A percentile compares a stretch with the other conserved stretches of the same genome.
These are phyloP conservation scores for Steinernema scapterisci DNA, from an alignment of 2,888 invertebrate genomes.

Conservation along the genomic window DNA sequence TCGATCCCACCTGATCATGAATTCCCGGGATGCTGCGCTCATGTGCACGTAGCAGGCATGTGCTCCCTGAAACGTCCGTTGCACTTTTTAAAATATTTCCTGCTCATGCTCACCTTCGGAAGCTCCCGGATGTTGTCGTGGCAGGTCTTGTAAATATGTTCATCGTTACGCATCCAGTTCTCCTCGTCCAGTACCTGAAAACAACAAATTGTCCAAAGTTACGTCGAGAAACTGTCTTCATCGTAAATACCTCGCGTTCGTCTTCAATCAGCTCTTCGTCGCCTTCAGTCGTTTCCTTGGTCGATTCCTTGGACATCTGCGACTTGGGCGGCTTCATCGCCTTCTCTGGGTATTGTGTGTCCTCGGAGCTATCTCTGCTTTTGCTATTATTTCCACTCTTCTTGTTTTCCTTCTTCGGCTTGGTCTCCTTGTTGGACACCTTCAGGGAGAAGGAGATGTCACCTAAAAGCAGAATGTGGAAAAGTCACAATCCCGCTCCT, in stretches of 20 bases:
- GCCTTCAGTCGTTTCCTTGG: background rate
- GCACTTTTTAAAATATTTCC: too few species aligned
- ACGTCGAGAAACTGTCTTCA: too few species aligned
- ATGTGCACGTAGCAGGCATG: slow-evolving; percentile 4
- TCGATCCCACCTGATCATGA: background rate
- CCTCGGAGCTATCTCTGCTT: background rate
- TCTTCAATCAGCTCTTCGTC: slow-evolving; percentile 12
- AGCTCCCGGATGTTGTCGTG: slow-evolving; percentile 23
- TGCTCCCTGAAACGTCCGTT: background rate
- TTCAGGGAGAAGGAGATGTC: background rate
- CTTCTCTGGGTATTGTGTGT: slow-evolving; percentile 1
- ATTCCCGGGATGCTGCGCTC: background rate
- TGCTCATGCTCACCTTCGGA: background rate
- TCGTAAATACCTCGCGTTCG: slow-evolving; percentile 10
- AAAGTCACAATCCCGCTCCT: too few species aligned
- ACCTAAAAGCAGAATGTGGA: too few species aligned
- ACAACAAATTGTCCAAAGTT: too few species aligned
- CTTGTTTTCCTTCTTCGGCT: background rate
- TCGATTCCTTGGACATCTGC: background rate
- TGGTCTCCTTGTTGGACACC: background rate
- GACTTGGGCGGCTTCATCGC: background rate
- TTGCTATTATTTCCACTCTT: too few species aligned
- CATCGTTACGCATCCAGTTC: slow-evolving; percentile 22
- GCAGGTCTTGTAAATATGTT: slow-evolving; percentile 14
- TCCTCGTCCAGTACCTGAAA: background rate